These are phyloP conservation scores for Cyprinodon tularosa DNA, from an alignment of 2,113 vertebrate species.

Conservation along the genomic window DNA sequence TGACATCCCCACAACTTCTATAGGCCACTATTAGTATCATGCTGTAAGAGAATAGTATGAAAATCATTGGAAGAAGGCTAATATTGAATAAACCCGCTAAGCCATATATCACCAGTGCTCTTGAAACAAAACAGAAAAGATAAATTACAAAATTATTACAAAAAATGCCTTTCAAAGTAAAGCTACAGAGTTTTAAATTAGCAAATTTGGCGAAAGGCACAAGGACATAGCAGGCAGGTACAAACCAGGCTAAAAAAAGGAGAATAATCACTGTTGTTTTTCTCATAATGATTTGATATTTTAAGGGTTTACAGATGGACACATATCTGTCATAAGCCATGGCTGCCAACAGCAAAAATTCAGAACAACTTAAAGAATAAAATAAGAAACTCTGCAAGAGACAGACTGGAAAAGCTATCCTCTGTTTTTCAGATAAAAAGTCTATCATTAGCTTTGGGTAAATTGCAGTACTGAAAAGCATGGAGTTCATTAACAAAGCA, in stretches of 20 bases:
- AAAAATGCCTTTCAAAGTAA: not conserved
- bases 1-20: too few species aligned
- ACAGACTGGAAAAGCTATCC: not conserved
- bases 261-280: not conserved
- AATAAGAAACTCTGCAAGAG: not conserved
- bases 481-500: not conserved
- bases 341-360: constrained; percentile 5
- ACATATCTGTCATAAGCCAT: constrained; percentile 26
- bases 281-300: constrained; percentile 9
- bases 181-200: not conserved
- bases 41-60: too few species aligned
- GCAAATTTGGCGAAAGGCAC: not conserved
- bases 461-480: constrained; percentile 1
- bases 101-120: not conserved
- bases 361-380: not conserved
- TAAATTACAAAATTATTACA: not conserved
- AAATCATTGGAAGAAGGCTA: not conserved
- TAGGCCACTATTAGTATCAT: too few species aligned
- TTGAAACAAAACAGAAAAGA: not conserved
- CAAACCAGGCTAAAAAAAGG: not conserved
- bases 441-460: constrained; percentile 4
- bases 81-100: not conserved
- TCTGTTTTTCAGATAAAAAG: not conserved
- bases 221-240: not conserved
- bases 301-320: constrained; percentile 14